Percentiles rank a stretch among this genome's conserved stretches.
Conservation (phyloP, 53 echinoderm and acorn worm genomes). For the Patiria pectinifera region DNA sequence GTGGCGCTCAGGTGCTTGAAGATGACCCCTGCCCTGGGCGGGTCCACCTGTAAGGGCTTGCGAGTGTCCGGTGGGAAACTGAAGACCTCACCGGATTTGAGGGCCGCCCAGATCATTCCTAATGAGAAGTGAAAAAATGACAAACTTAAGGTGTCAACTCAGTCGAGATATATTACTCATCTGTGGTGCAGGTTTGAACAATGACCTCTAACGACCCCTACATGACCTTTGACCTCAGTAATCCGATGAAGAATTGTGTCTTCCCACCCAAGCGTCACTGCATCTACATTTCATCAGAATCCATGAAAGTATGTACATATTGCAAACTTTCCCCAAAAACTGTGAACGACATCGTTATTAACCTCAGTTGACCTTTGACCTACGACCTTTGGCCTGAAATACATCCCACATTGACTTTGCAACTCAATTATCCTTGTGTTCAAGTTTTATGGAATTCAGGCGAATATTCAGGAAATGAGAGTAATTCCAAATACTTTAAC, state of each 20-base stretch:
- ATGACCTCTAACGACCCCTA: no score
- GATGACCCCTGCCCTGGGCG: conserved; percentile 69
- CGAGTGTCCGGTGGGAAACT: conserved; percentile 89
- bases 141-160: background rate
- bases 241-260: no score
- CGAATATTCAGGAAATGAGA: no score
- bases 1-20: conserved; percentile 86
- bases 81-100: conserved; percentile 92
- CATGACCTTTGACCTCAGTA: no score
- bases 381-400: background rate
- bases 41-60: conserved; percentile 85
- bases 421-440: background rate
- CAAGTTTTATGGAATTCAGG: no score
- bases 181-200: background rate
- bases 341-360: no score
- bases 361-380: no score
- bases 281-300: no score
- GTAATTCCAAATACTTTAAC: no score
- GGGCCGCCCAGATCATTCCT: conserved; percentile 96
- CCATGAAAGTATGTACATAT: no score
- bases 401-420: background rate
- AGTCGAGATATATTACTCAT: background rate
- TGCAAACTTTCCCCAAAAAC: no score
- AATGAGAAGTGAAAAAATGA: background rate
- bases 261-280: no score